phyloP scores from a whole-genome alignment of 2,888 invertebrate genomes.

The Bellardia bayeri region DNA sequence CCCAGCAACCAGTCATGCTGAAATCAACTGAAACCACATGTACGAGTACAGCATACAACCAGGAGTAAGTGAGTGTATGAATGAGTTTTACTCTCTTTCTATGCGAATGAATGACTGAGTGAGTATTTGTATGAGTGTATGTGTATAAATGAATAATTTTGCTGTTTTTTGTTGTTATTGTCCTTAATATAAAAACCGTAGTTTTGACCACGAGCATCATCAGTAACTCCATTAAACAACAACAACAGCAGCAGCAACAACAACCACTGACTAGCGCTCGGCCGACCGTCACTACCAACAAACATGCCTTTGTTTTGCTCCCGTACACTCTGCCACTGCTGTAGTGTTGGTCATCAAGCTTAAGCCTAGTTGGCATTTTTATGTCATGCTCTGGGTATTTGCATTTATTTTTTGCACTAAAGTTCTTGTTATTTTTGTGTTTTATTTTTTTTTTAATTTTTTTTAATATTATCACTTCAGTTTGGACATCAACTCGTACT shows the following conservation, averaged over 20 bases:
- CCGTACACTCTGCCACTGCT: not conserved
- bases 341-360: slow-evolving; percentile 38
- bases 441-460: slow-evolving; percentile 30
- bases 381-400: slow-evolving; percentile 31
- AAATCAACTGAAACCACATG: slow-evolving; percentile 39
- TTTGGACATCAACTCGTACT: slow-evolving; percentile 4
- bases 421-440: not conserved
- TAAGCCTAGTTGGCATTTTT: slow-evolving; percentile 52
- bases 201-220: slow-evolving; percentile 49
- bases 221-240: slow-evolving; percentile 47
- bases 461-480: slow-evolving; percentile 42
- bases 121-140: not conserved
- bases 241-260: slow-evolving; percentile 22
- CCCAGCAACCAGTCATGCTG: slow-evolving; percentile 49
- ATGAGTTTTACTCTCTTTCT: too few relatives aligned
- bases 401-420: not conserved
- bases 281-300: not conserved
- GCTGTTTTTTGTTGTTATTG: not conserved
- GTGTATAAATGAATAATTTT: slow-evolving; percentile 44
- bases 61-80: not conserved
- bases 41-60: not conserved
- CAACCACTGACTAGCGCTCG: not conserved
- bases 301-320: not conserved
- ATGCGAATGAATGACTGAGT: not conserved
- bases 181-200: slow-evolving; percentile 19